A percentile compares a stretch with the other conserved stretches of the same genome.
Conservation (phyloP, 2,888 invertebrate genomes). For the Syritta pipiens region DNA sequence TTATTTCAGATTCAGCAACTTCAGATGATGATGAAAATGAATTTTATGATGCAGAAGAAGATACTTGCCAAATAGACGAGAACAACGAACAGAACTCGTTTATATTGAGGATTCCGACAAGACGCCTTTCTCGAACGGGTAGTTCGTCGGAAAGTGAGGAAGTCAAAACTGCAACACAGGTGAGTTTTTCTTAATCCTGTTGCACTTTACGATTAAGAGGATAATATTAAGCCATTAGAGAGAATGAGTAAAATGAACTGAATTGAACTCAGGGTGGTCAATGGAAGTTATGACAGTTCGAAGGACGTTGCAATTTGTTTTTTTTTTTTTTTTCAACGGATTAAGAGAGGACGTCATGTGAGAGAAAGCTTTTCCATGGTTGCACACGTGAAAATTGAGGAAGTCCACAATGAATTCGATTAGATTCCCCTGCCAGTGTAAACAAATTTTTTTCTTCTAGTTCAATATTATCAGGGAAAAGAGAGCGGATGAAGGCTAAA, state of each 20-base stretch:
- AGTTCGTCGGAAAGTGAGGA: slow-evolving; percentile 81
- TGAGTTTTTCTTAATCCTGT: slow-evolving; percentile 63
- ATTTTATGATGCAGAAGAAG: slow-evolving; percentile 86
- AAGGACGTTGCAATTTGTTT: no score
- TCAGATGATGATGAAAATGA: slow-evolving; percentile 87
- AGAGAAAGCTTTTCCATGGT: no score
- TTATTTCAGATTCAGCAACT: slow-evolving; percentile 73
- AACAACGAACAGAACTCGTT: slow-evolving; percentile 80
- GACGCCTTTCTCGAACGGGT: slow-evolving; percentile 78
- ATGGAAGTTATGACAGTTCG: neutral
- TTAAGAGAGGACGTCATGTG: no score
- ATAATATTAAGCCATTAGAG: neutral
- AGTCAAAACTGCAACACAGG: slow-evolving; percentile 79
- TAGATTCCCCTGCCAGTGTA: no score
- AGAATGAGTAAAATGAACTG: no score
- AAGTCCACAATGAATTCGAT: no score
- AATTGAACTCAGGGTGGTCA: neutral
- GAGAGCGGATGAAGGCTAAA: no score
- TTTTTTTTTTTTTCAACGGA: no score
- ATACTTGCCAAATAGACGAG: slow-evolving; percentile 74
- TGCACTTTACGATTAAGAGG: slow-evolving; percentile 1
- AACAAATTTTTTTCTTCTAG: no score
- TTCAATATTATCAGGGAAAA: no score
- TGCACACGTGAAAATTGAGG: no score
- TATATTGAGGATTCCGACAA: slow-evolving; percentile 83